Percentiles rank a stretch among this genome's conserved stretches.
These are phyloP conservation scores for Drosophila eohydei DNA, from an alignment of 2,888 invertebrate genomes.

Conservation along the genomic window DNA sequence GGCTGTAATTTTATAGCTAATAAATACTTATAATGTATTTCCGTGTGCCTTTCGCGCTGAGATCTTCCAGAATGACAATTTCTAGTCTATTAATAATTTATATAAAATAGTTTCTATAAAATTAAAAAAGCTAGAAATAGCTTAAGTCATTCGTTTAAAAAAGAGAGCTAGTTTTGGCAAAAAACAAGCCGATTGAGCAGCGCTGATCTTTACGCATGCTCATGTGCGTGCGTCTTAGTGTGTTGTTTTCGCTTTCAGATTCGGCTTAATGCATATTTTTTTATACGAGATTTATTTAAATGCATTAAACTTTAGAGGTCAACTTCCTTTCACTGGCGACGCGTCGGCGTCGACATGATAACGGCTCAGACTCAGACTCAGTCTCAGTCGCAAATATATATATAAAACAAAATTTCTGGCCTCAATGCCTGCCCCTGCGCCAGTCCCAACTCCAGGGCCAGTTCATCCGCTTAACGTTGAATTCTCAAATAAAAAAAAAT, in stretches of 20 bases:
- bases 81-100: too few relatives aligned
- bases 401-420: slow-evolving; percentile 26
- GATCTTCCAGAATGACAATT: too few relatives aligned
- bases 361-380: slow-evolving; percentile 49
- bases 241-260: slow-evolving; percentile 74
- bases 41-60: too few relatives aligned
- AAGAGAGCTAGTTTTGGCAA: not conserved
- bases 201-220: slow-evolving; percentile 1
- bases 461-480: slow-evolving; percentile 40
- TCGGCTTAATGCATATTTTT: slow-evolving; percentile 65
- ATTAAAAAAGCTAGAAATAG: not conserved
- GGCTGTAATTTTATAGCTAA: too few relatives aligned
- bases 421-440: slow-evolving; percentile 3
- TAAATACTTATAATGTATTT: too few relatives aligned
- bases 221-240: not conserved
- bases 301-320: slow-evolving; percentile 83
- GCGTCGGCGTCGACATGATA: slow-evolving; percentile 60
- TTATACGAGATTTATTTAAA: slow-evolving; percentile 76
- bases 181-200: not conserved
- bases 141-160: not conserved
- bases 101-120: not conserved
- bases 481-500: slow-evolving; percentile 56
- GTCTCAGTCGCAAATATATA: not conserved
- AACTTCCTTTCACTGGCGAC: slow-evolving; percentile 81
- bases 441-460: slow-evolving; percentile 12